Evolutionary conservation across 2,797 vertebrate species (phyloP).

Genomic region (Phrynocephalus forsythii): DNA sequence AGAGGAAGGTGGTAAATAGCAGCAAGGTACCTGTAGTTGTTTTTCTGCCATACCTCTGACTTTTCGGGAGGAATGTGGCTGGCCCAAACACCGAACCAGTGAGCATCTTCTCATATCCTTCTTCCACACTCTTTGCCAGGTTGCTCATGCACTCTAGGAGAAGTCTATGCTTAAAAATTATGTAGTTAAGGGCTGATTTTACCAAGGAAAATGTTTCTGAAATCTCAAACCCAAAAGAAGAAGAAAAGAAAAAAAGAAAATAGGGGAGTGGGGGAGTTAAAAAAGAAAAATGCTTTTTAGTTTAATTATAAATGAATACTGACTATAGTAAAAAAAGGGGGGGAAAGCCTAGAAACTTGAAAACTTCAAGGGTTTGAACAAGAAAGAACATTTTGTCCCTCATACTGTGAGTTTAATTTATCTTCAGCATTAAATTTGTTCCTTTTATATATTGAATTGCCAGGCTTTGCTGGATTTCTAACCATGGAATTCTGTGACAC

Average conservation of each 20-base stretch:
- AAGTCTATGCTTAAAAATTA: neutral
- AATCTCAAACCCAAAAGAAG: neutral
- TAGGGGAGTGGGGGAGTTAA: too few relatives aligned
- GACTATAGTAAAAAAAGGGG: neutral
- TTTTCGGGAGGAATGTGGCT: neutral
- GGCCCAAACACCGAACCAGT: too few relatives aligned
- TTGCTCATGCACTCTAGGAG: neutral
- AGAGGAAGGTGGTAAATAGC: neutral
- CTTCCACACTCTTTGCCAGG: neutral
- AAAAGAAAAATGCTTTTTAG: neutral
- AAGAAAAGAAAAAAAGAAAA: neutral
- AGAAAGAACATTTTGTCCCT: neutral
- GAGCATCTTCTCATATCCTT: neutral
- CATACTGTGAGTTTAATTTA: constrained; percentile 35
- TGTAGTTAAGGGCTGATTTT: neutral
- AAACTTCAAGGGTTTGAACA: constrained; percentile 33
- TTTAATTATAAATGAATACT: neutral
- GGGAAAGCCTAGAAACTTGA: neutral
- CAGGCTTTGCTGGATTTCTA: constrained; percentile 16
- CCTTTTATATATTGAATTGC: constrained; percentile 14
- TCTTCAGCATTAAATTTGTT: constrained; percentile 32
- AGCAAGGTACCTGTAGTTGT: neutral
- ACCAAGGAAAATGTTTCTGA: neutral
- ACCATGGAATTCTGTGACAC: constrained; percentile 5
- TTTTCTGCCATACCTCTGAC: neutral